Conservation (phyloP, 2,113 vertebrate species). For the Trachemys scripta region DNA sequence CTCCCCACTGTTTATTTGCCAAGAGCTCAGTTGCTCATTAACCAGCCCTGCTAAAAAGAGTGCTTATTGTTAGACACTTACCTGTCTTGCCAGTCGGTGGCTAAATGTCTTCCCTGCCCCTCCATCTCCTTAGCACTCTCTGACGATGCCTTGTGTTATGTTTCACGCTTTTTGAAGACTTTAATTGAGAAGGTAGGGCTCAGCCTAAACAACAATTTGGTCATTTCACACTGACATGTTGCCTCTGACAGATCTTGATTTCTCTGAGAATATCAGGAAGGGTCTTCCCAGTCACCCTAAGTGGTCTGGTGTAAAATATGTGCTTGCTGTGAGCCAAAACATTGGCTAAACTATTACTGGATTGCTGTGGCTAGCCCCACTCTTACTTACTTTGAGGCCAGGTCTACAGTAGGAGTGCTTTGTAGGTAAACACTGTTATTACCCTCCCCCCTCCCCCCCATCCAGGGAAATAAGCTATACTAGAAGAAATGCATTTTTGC, state of each 20-base stretch:
- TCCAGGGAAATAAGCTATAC: fast-evolving
- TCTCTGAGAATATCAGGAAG: background rate
- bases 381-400: background rate
- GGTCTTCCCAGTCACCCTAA: background rate
- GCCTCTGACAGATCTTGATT: background rate
- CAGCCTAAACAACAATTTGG: fast-evolving
- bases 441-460: background rate
- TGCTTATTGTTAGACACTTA: background rate
- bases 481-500: fast-evolving
- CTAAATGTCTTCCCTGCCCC: background rate
- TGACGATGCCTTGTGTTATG: background rate
- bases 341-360: background rate
- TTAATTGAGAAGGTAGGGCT: fast-evolving
- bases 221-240: background rate
- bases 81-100: background rate
- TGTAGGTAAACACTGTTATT: background rate
- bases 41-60: background rate
- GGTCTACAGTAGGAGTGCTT: background rate
- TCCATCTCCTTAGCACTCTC: background rate
- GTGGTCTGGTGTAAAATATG: background rate
- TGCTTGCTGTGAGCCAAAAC: background rate
- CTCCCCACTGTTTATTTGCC: background rate
- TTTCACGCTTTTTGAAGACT: background rate
- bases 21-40: background rate
- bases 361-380: fast-evolving